Base-by-base conservation (phyloP, 2,888 invertebrate genomes). In the Pandemis heparana region DNA sequence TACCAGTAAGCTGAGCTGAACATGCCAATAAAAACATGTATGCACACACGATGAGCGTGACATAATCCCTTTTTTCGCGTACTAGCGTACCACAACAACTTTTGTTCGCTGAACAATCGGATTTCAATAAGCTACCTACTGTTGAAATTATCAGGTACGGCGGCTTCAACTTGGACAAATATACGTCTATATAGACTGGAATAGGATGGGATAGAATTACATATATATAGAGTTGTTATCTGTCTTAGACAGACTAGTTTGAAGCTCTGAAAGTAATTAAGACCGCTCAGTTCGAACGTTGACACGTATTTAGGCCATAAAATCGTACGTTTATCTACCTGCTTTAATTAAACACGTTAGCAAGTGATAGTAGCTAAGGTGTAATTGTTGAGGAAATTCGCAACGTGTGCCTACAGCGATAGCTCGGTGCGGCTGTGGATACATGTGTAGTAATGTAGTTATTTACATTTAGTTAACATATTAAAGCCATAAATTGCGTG, bases 381-480 rank as follows among this genome's bases (percentile, higher is more conserved):
- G 18, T 74, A 74, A 64, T 51, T 48, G 46, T 46, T 32, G 61
- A 70, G 74, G 74, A 70, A 74, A 74, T 74, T 74, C 41, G 74
- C 70, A 74, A 69, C 69, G 53, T 65, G 65, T 43, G 70, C 70
- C 46, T 63, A 69, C 43, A 51, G 68, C 69, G 69, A 65, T 73
- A 73, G 69, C 64, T n/a, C 64, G 82, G 78, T 79, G 78, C 79
- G 75, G 78, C 77, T 78, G 77, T 77, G 77, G 78, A 79, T 80
- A 81, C 79, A 81, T 79, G 80, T 82, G 78, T 84, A 83, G 82
- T 81, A 79, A 80, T 83, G 82, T 83, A 78, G 83, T 82, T 87
- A 90, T 90, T 91, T 90, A 88, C 89, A 91, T 91, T 86, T 87
- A 87, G 85, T 91, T 92, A 86, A 89, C 90, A 91, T 91, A 91